These are phyloP conservation scores for Cotesia congregata DNA, from an alignment of 2,888 invertebrate genomes.

Conservation along the genomic window DNA sequence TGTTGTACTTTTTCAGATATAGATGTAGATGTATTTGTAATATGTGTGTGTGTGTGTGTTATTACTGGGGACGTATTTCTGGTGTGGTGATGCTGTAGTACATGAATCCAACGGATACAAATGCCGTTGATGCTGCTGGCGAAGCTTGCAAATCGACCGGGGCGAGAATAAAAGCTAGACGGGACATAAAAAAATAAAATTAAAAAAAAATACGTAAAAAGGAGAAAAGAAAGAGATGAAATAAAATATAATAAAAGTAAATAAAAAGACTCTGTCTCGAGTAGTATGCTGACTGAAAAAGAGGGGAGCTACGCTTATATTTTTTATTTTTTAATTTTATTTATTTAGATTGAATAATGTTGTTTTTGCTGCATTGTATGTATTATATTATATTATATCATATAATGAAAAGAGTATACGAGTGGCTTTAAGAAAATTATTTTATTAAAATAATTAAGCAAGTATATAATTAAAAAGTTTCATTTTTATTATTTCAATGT, in stretches of 20 bases:
- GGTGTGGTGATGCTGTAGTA: neutral
- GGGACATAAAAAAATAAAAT: slow-evolving; percentile 1
- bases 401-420: neutral
- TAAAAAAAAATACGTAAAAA: neutral
- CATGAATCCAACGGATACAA: slow-evolving; percentile 10
- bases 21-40: neutral
- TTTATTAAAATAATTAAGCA: neutral
- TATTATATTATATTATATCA: too few relatives aligned
- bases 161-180: slow-evolving; percentile 7
- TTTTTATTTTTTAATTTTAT: neutral
- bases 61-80: neutral
- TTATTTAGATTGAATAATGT: slow-evolving; percentile 1
- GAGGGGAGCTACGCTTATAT: neutral
- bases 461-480: neutral
- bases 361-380: neutral
- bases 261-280: slow-evolving; percentile 1
- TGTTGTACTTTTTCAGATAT: neutral
- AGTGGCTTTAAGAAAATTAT: neutral
- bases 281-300: neutral
- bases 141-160: slow-evolving; percentile 4
- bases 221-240: neutral
- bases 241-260: neutral
- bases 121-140: slow-evolving; percentile 2
- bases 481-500: neutral
- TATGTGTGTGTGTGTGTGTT: neutral